Evolutionary conservation across 1,140 invertebrate species (phyloP).

Genomic region (Asbolus verrucosus): DNA sequence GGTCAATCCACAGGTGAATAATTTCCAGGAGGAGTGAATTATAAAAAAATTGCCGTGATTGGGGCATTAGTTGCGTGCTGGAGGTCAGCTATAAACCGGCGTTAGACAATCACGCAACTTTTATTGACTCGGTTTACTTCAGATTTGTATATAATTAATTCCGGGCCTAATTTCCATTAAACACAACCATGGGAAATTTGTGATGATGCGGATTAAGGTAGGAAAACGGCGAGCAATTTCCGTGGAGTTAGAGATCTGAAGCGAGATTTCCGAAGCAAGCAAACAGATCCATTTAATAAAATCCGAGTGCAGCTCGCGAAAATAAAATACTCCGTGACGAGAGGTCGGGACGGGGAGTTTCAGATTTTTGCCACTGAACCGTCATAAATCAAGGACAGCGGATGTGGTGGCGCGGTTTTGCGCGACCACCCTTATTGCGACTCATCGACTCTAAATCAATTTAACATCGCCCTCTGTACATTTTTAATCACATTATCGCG

Average conservation of each 20-base stretch:
- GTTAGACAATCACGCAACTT: slow-evolving; percentile 24
- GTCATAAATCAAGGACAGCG: slow-evolving; percentile 10
- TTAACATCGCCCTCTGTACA: slow-evolving; percentile 1
- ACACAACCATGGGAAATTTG: slow-evolving; percentile 9
- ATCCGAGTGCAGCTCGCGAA: too few species aligned
- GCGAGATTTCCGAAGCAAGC: neutral
- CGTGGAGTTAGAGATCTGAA: neutral
- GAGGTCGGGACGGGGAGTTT: too few species aligned
- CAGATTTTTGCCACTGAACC: slow-evolving; percentile 3
- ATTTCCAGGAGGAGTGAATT: neutral
- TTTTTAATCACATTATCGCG: slow-evolving; percentile 1
- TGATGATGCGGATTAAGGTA: slow-evolving; percentile 5
- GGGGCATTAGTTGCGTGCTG: slow-evolving; percentile 14
- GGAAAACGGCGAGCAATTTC: neutral
- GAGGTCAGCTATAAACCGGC: neutral
- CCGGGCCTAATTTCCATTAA: slow-evolving; percentile 21
- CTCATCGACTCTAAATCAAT: slow-evolving; percentile 27
- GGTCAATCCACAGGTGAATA: slow-evolving; percentile 26
- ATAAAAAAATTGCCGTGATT: slow-evolving; percentile 27
- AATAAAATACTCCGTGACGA: too few species aligned
- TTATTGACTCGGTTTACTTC: slow-evolving; percentile 16
- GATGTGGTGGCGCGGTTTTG: slow-evolving; percentile 1
- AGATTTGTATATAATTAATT: slow-evolving; percentile 24
- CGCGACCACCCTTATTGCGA: slow-evolving; percentile 9
- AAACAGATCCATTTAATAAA: slow-evolving; percentile 9